phyloP scores from a whole-genome alignment of 2,888 invertebrate genomes.

The Euspilapteryx auroguttella region DNA sequence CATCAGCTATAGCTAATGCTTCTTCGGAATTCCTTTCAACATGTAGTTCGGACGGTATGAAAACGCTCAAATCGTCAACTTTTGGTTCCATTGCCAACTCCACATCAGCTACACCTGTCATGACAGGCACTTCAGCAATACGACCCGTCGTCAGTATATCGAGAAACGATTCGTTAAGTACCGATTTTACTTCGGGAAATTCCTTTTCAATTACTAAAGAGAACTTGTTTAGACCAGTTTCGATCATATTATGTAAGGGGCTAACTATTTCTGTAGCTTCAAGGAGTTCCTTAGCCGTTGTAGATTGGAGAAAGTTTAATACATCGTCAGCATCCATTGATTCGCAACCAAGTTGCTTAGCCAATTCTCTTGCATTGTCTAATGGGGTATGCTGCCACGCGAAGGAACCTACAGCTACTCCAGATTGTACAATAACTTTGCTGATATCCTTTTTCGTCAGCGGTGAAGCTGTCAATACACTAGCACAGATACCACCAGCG shows the following conservation, averaged over 20 bases:
- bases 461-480: constrained; percentile 35
- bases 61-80: constrained; percentile 25
- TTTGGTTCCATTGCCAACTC: constrained; percentile 21
- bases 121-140: constrained; percentile 29
- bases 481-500: constrained; percentile 24
- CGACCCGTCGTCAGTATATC: constrained; percentile 36
- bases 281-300: constrained; percentile 31
- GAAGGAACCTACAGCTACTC: constrained; percentile 21
- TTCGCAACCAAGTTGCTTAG: constrained; percentile 29
- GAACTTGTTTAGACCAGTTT: constrained; percentile 14
- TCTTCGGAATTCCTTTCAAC: constrained; percentile 26
- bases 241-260: constrained; percentile 9
- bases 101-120: constrained; percentile 31
- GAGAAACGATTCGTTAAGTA: constrained; percentile 29
- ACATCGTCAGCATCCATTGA: constrained; percentile 29
- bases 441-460: constrained; percentile 28
- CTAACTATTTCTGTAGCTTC: constrained; percentile 19
- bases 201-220: constrained; percentile 35
- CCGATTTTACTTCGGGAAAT: constrained; percentile 32
- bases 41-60: constrained; percentile 29
- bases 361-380: constrained; percentile 26
- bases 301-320: constrained; percentile 29
- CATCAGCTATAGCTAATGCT: constrained; percentile 21
- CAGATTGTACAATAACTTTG: constrained; percentile 42
- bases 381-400: constrained; percentile 26